These are phyloP conservation scores for Mesembrinibis cayennensis DNA, from an alignment of 2,113 vertebrate genomes.

Conservation along the genomic window DNA sequence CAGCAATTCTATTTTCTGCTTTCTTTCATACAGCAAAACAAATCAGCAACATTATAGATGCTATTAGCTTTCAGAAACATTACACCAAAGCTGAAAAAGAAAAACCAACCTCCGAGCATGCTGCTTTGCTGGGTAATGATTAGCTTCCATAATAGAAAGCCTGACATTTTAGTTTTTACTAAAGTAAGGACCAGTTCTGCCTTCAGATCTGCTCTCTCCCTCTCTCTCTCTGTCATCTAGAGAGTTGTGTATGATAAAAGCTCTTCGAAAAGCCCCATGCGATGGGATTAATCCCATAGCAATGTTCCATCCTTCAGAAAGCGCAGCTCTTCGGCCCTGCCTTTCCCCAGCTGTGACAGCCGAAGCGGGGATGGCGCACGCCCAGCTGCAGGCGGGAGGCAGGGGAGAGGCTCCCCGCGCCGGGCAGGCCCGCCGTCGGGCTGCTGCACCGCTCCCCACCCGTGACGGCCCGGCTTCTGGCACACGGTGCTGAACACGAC, in stretches of 20 bases:
- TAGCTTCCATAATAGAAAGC: not conserved
- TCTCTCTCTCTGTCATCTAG: not conserved
- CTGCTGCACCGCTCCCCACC: not conserved
- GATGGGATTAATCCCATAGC: not conserved
- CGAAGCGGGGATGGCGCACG: accelerated
- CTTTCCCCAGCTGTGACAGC: not conserved
- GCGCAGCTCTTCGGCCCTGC: not conserved
- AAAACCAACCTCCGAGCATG: not conserved
- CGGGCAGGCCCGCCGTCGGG: accelerated
- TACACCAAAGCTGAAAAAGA: conserved; percentile 10
- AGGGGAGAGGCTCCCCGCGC: not conserved
- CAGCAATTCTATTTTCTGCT: conserved; percentile 47
- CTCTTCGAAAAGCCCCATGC: not conserved
- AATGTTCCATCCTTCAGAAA: not conserved
- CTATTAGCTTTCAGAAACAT: conserved; percentile 39
- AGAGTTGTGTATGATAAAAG: not conserved
- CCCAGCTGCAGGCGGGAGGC: not conserved
- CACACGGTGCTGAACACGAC: not conserved
- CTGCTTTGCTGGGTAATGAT: not conserved
- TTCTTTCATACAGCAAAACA: conserved; percentile 46
- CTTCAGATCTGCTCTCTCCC: not conserved
- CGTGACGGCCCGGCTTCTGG: not conserved
- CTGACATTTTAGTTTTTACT: not conserved
- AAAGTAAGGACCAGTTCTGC: not conserved
- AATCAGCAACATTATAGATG: conserved; percentile 10